Conservation (phyloP, 1,140 invertebrate species). For the Lucilia cuprina region DNA sequence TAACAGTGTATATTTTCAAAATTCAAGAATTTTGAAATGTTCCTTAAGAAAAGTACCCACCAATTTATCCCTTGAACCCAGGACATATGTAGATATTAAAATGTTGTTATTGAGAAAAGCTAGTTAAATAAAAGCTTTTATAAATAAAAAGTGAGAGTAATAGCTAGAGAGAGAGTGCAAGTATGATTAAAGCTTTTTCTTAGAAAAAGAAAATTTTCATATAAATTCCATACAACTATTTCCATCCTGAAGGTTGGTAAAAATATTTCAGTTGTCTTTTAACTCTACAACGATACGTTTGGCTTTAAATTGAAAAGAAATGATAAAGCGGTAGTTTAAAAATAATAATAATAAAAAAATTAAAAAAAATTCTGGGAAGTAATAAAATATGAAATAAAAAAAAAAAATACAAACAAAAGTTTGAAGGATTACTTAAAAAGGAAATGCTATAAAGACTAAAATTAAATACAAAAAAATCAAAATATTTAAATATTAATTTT, state of each 20-base stretch:
- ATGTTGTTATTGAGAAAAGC: too few species aligned
- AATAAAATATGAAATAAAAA: not conserved
- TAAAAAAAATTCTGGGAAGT: not conserved
- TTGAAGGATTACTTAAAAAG: not conserved
- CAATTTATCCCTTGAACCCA: too few species aligned
- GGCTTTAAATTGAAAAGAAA: not conserved
- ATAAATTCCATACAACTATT: not conserved
- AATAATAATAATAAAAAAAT: not conserved
- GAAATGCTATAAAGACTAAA: not conserved
- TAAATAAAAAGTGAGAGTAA: too few species aligned
- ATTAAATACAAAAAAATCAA: not conserved
- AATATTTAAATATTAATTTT: not conserved
- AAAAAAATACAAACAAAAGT: not conserved
- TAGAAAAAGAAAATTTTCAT: not conserved
- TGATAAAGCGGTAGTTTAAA: not conserved
- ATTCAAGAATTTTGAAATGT: too few species aligned
- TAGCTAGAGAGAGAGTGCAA: not conserved
- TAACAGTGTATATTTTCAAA: too few species aligned
- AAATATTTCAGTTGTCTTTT: constrained; percentile 15
- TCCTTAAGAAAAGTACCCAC: too few species aligned
- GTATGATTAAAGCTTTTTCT: not conserved
- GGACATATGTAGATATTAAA: too few species aligned
- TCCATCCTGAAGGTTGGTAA: not conserved
- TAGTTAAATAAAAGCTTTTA: too few species aligned
- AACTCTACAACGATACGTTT: constrained; percentile 18